Evolutionary conservation across 2,797 vertebrate species (phyloP), one percentile per base, ranked within the genome.

Genomic region (Chelonia mydas): DNA sequence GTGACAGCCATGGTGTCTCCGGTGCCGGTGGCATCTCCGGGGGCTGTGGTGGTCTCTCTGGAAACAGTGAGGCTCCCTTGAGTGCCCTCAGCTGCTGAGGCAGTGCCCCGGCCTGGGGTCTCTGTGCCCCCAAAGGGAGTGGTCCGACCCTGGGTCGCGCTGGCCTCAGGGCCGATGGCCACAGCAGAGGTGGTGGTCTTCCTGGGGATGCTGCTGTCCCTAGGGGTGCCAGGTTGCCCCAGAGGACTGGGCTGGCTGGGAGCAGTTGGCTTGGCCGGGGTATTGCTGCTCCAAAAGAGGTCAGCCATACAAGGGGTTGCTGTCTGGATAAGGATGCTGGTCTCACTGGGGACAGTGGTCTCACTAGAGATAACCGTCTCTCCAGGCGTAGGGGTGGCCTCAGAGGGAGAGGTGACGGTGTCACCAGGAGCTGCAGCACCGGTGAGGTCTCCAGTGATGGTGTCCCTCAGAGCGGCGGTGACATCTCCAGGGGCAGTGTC

Each of bases 201-300:
- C 12, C 11, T 47, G 37, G 72, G 25, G 41, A 28, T 6, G 11
- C 41, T 6, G 12, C 23, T 76, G 12, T 76, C 72, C 41, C 74
- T 8, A 49, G 25, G 27, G 7, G 2, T 31, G 15, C 45, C 25
- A 16, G 45, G 27, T 27, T 27, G 41, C 27, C 21, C 74, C 7
- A 3, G 41, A 49, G 25, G 27, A 4, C 6, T 77, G 45, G 25
- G 13, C 45, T 49, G 41, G 4, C 74, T 47, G 41, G 41, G 45
- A 16, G 12, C 6, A 12, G 12, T 27, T 4, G 2, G 45, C 41
- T 49, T 13, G 7, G 41, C 27, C 1, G 2, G 45, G 74, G 4
- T 45, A 45, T 45, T 25, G 5, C 41, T 47, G 23, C 37, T 45
- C 41, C 72, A 41, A 45, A 23, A 74, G 23, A 45, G 72, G 37